Base-by-base conservation (phyloP, 2,113 vertebrate species). In the Burhinus oedicnemus region DNA sequence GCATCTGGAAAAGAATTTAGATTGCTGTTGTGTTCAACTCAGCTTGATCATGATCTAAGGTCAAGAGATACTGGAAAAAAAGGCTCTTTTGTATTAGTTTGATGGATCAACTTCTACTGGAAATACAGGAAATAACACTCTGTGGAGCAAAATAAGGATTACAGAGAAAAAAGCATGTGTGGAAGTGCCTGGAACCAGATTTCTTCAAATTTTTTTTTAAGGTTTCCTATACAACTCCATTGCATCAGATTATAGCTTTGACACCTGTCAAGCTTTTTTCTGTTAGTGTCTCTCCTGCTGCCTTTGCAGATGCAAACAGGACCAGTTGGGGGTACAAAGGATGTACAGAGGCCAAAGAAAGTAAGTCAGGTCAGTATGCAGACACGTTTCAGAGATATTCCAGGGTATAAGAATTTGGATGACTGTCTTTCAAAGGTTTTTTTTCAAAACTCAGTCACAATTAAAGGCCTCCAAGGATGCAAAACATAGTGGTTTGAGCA, bases 31-130 rank as follows among this genome's bases (percentile, higher is more conserved):
- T 72, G 51, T 40, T 81, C 81, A 94, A 34, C 80, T 66, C 34
- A 16, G 66, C 23, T 17, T n/a, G 26, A 25, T 55, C 5, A 9
- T 76, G 64, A 68, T 70, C 66, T 54, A 90, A 89, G 87, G 78
- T 93, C 89, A 82, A 93, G 64, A 72, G 52, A 42, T 77, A 62
- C 30, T 54, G 82, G 12, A 44, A 89, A 83, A 70, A 72, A 78
- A 40, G 8, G n/a, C 76, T 86, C 81, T 95, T 76, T 36, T 19
- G 3, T 29, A 25, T 95, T 84, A 85, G 76, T 70, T 55, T 29
- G 74, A 72, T 90, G 54, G 34, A 75, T 70, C 80, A 36, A 91
- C 57, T 96, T 95, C n/a, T 89, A 40, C 60, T 92, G 66, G 44
- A 86, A 87, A 61, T 80, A 47, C 4, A 91, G 64, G 84, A 74